These are phyloP conservation scores for Harpegnathos saltator DNA, from an alignment of 1,140 invertebrate species.

Conservation along the genomic window DNA sequence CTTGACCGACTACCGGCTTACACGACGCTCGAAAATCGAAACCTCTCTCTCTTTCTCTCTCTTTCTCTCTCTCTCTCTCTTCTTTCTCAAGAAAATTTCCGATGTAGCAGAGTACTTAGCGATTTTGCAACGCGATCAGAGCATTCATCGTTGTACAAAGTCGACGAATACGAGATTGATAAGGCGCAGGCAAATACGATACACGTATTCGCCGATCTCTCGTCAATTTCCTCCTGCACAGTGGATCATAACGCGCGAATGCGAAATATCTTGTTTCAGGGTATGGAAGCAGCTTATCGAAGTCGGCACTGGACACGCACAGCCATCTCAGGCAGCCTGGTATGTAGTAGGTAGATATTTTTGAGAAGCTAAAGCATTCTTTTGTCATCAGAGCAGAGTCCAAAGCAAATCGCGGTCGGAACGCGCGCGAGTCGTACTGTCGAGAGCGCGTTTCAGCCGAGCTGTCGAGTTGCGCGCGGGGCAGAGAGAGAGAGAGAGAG, in stretches of 20 bases:
- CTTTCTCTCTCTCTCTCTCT: too few species aligned
- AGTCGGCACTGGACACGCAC: slow-evolving; percentile 93
- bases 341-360: slow-evolving; percentile 87
- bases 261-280: slow-evolving; percentile 86
- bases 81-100: too few species aligned
- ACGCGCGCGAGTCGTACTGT: neutral
- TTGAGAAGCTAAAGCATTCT: slow-evolving; percentile 78
- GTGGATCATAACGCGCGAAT: neutral
- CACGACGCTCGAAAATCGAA: slow-evolving; percentile 14
- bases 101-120: too few species aligned
- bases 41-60: neutral
- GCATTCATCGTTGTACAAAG: too few species aligned
- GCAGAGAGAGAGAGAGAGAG: too few species aligned
- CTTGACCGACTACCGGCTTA: neutral
- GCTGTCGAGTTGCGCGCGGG: neutral
- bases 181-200: too few species aligned
- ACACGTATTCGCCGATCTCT: too few species aligned
- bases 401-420: slow-evolving; percentile 4
- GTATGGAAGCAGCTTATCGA: slow-evolving; percentile 92
- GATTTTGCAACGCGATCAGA: too few species aligned
- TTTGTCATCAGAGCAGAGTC: neutral
- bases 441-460: neutral
- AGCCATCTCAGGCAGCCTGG: slow-evolving; percentile 94
- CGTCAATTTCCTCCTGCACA: slow-evolving; percentile 44
- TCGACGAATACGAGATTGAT: too few species aligned